Percentiles rank a stretch among this genome's conserved stretches.
phyloP scores from a whole-genome alignment of 92 coral and sea anemone species.

The Palythoa grandiflora region DNA sequence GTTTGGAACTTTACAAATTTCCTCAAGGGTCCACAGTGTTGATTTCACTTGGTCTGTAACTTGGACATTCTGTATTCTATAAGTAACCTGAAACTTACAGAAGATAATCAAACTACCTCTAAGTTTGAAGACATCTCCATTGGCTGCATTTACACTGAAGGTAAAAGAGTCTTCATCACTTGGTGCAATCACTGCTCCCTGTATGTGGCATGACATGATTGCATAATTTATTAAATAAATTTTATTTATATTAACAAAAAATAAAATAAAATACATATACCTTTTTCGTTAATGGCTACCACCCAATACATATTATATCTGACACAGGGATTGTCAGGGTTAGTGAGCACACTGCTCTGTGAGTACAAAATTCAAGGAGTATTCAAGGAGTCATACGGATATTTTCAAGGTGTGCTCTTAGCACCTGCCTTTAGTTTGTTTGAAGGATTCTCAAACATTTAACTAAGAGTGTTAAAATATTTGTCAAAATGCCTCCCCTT shows the following conservation, averaged over 20 bases:
- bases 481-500: too few species aligned
- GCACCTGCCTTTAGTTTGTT: too few species aligned
- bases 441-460: too few species aligned
- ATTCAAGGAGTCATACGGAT: too few species aligned
- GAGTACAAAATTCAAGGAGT: too few species aligned
- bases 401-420: too few species aligned
- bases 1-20: too few species aligned
- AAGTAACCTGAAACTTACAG: background rate
- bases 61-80: background rate
- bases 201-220: background rate
- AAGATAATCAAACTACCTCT: constrained; percentile 63
- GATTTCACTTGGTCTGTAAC: background rate
- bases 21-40: too few species aligned
- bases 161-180: constrained; percentile 99
- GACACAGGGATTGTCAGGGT: too few species aligned
- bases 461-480: too few species aligned
- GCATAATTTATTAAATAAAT: background rate
- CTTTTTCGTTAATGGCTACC: background rate
- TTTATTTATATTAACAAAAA: background rate
- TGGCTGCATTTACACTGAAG: constrained; percentile 95
- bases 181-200: constrained; percentile 97
- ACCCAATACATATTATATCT: background rate
- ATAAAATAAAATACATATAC: background rate
- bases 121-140: constrained; percentile 96
- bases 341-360: too few species aligned